These are phyloP conservation scores for Agelaius tricolor DNA, from an alignment of 2,113 vertebrate species.

Conservation along the genomic window DNA sequence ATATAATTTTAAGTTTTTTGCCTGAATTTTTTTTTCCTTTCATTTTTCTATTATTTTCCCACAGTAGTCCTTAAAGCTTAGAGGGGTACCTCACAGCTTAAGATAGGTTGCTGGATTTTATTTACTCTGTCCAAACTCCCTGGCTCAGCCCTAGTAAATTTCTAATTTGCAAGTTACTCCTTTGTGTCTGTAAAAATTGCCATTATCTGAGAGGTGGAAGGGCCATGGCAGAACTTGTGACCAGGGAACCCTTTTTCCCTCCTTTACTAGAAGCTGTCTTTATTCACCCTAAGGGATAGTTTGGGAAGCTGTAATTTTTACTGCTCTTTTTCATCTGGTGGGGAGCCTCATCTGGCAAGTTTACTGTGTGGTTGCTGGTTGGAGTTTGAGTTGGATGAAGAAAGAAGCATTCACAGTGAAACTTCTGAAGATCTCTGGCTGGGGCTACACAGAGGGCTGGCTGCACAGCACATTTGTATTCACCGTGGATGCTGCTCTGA, in stretches of 20 bases:
- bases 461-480: not conserved
- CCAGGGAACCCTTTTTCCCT: not conserved
- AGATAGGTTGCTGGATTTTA: not conserved
- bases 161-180: not conserved
- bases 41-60: not conserved
- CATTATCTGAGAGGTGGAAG: not conserved
- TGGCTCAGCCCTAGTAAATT: not conserved
- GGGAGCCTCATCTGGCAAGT: not conserved
- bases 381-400: not conserved
- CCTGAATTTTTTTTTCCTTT: not conserved
- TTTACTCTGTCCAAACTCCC: not conserved
- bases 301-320: not conserved
- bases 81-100: not conserved
- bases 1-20: not conserved
- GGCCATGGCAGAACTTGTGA: rapidly evolving
- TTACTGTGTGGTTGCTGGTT: not conserved
- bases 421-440: not conserved
- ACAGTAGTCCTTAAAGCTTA: not conserved
- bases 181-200: not conserved
- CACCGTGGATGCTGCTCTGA: rapidly evolving
- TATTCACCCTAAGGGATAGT: not conserved
- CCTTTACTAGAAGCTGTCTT: not conserved
- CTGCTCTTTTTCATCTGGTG: not conserved
- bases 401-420: not conserved
- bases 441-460: not conserved